Conservation (phyloP, 2,113 vertebrate genomes). For the Megalops atlanticus region DNA sequence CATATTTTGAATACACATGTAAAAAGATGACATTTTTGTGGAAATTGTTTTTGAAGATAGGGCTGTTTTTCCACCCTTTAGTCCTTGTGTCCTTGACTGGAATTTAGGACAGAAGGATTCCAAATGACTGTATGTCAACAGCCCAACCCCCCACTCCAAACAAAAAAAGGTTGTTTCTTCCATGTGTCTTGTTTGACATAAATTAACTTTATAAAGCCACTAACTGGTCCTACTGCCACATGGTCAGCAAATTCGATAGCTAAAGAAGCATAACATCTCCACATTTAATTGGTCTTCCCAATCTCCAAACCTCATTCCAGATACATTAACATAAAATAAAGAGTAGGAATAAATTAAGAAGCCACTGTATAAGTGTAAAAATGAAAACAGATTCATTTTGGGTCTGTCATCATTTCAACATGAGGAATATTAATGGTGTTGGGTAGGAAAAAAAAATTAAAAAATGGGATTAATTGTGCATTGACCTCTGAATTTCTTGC, state of each 20-base stretch:
- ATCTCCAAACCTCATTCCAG: background rate
- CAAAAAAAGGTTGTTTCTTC: background rate
- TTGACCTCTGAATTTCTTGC: background rate
- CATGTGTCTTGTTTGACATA: no score
- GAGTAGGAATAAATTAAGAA: slow-evolving; percentile 15
- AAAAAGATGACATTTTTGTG: background rate
- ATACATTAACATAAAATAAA: slow-evolving; percentile 14
- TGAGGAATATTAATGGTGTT: background rate
- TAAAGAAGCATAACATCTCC: background rate
- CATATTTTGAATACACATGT: background rate
- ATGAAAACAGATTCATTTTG: slow-evolving; percentile 5
- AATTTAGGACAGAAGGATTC: no score
- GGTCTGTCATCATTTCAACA: slow-evolving; percentile 13
- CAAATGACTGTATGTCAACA: background rate
- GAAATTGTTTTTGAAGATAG: background rate
- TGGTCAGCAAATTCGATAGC: background rate
- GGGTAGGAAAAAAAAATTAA: slow-evolving; percentile 22
- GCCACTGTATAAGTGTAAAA: slow-evolving; percentile 1
- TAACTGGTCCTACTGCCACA: background rate
- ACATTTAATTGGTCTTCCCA: background rate
- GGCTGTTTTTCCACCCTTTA: background rate
- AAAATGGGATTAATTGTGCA: slow-evolving; percentile 17
- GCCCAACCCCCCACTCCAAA: background rate
- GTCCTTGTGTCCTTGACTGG: background rate
- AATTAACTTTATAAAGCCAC: background rate